A percentile compares a stretch with the other conserved stretches of the same genome.
Evolutionary conservation across 2,888 invertebrate genomes (phyloP).

Genomic region (Thysanoteuthis rhombus): DNA sequence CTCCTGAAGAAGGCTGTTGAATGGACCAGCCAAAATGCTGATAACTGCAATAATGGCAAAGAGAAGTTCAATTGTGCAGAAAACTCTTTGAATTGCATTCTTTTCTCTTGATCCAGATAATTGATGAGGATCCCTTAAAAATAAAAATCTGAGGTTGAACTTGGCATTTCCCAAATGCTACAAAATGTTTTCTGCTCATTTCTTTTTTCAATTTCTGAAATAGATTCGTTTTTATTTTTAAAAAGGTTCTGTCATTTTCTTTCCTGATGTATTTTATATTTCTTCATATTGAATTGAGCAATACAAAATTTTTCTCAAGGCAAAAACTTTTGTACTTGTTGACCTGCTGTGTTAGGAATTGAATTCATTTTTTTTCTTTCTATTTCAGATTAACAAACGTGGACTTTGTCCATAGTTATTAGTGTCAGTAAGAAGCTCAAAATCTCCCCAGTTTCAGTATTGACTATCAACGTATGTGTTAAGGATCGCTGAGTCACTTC

Average conservation of each 20-base stretch:
- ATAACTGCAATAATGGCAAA: no score
- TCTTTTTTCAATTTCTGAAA: not conserved
- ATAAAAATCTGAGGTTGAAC: no score
- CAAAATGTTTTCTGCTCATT: not conserved
- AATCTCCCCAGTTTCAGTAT: not conserved
- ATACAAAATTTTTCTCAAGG: not conserved
- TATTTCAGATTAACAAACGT: constrained; percentile 12
- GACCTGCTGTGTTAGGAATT: not conserved
- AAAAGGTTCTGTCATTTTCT: not conserved
- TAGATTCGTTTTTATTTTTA: not conserved
- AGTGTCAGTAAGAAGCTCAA: constrained; percentile 12
- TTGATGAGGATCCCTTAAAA: no score
- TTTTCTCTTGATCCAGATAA: no score
- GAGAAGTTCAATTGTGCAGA: no score
- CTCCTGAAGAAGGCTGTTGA: no score
- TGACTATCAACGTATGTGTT: constrained; percentile 12
- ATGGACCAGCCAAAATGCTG: no score
- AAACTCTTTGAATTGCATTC: no score
- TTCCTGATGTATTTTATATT: not conserved
- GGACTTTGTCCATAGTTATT: not conserved
- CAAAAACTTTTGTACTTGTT: not conserved
- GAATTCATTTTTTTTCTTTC: not conserved
- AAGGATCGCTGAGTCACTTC: not conserved
- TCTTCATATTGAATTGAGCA: not conserved
- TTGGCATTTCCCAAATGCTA: not conserved